These are phyloP conservation scores for Colletes latitarsis DNA, from an alignment of 1,140 invertebrate species.

Conservation along the genomic window DNA sequence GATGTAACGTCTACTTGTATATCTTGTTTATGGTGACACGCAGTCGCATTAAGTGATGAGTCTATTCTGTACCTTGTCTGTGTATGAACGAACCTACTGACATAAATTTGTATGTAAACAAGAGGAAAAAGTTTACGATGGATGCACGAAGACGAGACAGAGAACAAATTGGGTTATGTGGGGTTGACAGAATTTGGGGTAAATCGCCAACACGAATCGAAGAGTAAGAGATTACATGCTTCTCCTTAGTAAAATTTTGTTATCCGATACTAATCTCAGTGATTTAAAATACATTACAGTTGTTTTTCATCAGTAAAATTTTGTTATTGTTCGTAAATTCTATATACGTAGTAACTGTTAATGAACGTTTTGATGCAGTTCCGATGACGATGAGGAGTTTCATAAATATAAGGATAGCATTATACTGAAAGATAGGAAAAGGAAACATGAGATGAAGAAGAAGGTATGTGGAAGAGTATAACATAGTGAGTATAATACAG, in stretches of 20 bases:
- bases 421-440: constrained; percentile 82
- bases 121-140: constrained; percentile 65
- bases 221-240: constrained; percentile 80
- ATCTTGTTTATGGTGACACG: too few relatives aligned
- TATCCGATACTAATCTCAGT: not conserved
- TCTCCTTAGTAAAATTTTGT: not conserved
- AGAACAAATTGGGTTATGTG: constrained; percentile 87
- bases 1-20: too few relatives aligned
- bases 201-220: constrained; percentile 85
- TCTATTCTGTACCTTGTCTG: too few relatives aligned
- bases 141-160: constrained; percentile 86
- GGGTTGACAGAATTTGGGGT: constrained; percentile 86
- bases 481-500: too few relatives aligned
- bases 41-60: too few relatives aligned
- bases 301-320: not conserved
- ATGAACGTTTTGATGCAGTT: constrained; percentile 65
- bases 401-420: constrained; percentile 77
- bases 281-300: not conserved
- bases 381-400: constrained; percentile 81
- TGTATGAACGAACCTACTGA: too few relatives aligned
- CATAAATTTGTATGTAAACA: constrained; percentile 1
- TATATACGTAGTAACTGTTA: constrained; percentile 42
- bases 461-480: constrained; percentile 74
- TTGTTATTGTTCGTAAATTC: not conserved
- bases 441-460: constrained; percentile 84